phyloP scores from a whole-genome alignment of 2,888 invertebrate genomes.

The Polyploca ridens region DNA sequence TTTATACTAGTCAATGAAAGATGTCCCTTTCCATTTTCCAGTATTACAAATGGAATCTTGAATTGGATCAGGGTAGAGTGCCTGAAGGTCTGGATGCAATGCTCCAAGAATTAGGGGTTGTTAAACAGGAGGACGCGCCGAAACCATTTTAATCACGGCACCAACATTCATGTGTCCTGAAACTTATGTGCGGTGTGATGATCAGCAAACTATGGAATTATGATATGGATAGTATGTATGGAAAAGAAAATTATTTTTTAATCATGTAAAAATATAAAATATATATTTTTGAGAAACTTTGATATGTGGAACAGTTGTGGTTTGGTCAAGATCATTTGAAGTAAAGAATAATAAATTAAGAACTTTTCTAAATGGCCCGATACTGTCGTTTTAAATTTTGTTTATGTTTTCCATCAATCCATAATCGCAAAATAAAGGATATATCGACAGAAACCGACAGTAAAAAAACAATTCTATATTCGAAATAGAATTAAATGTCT shows the following conservation, averaged over 20 bases:
- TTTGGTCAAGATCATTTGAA: no score
- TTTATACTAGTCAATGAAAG: background rate
- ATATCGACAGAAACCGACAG: no score
- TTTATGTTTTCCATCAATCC: no score
- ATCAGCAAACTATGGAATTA: slow-evolving; percentile 5
- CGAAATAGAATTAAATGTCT: no score
- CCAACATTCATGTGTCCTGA: background rate
- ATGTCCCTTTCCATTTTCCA: slow-evolving; percentile 66
- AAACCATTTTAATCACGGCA: slow-evolving; percentile 46
- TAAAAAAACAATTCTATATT: no score
- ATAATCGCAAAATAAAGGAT: no score
- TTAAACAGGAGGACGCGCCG: slow-evolving; percentile 86
- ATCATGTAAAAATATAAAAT: background rate
- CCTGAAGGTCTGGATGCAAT: slow-evolving; percentile 91
- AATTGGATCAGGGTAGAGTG: slow-evolving; percentile 91
- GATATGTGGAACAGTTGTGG: no score
- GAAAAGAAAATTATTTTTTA: background rate
- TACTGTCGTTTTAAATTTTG: no score
- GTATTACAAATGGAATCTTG: slow-evolving; percentile 92
- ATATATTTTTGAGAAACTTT: slow-evolving; percentile 2
- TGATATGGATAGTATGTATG: background rate
- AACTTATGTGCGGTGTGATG: background rate
- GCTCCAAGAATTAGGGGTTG: slow-evolving; percentile 89
- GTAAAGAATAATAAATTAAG: no score
- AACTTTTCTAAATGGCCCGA: no score